Base-by-base conservation (phyloP, 2,797 vertebrate genomes). In the Euphonia xanthogaster region DNA sequence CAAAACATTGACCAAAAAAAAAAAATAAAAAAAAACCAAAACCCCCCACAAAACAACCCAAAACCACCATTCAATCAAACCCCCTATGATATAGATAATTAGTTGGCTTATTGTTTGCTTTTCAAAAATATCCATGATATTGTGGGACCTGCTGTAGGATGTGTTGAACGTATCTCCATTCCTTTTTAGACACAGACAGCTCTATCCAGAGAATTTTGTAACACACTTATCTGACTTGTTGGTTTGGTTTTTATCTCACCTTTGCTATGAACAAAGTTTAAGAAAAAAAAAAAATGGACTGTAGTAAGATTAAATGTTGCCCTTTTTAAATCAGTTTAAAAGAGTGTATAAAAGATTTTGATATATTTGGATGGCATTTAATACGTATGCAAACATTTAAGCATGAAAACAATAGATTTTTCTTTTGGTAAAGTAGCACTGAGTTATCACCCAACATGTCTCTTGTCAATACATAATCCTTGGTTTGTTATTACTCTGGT, bases 41-140 rank as follows among this genome's bases (percentile, higher is more conserved):
- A 35, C 12, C 16, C 24, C 10, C 9, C 12, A 23, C 9, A 45
- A 17, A 83, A 75, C 4, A 45, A 13, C 1, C 6, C 6, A 11
- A 63, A 57, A 2, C 2, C 72, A 10, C 7, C 2, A 67, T 54
- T 3, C 14, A 75, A 21, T 2, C 30, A 47, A 67, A 20, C 0
- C 1, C 1, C 4, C 3, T 47, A 14, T 33, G 10, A 28, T 51
- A n/a, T 0, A 78, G 14, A 23, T 60, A n/a, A 76, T n/a, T 8
- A 48, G 2, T 6, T 81, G 7, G 0, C 9, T 35, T 82, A 20
- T 40, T 66, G 21, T 33, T 87, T 79, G 11, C 10, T 53, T 65
- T 71, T 61, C 19, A 57, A 54, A 72, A 66, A 11, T 23, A 42
- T 63, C 15, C 10, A 12, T 1, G 0, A 3, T 20, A 42, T 47